Percentiles rank a stretch among this genome's conserved stretches.
Conservation (phyloP, 2,888 invertebrate genomes). For the Ellobium chinense region DNA sequence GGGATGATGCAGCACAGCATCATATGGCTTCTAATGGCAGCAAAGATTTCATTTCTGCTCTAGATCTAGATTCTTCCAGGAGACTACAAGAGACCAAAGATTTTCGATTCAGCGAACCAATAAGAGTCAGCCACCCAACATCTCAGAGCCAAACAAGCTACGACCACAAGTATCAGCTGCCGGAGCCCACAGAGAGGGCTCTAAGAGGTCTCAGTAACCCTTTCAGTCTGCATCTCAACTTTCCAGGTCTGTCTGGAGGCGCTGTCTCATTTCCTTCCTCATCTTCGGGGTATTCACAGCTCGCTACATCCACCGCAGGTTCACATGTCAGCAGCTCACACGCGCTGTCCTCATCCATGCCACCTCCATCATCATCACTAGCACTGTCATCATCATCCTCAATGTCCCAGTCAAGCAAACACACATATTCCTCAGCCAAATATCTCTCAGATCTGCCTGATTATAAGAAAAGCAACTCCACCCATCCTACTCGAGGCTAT, state of each 20-base stretch:
- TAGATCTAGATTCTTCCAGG: background rate
- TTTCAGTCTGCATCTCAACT: background rate
- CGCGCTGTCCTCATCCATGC: too few relatives aligned
- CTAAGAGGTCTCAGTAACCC: background rate
- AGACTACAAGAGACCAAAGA: background rate
- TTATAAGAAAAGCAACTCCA: background rate
- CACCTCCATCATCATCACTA: background rate
- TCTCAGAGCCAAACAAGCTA: background rate
- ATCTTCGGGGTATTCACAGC: background rate
- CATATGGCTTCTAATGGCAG: background rate
- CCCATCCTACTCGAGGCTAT: background rate
- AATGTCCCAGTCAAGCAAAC: background rate
- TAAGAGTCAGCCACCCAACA: background rate
- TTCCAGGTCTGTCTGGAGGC: background rate
- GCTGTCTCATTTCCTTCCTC: background rate
- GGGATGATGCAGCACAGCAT: background rate
- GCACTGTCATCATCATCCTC: background rate
- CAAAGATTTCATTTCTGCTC: background rate
- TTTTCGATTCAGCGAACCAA: slow-evolving; percentile 20
- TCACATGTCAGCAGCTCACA: background rate
- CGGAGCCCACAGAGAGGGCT: background rate
- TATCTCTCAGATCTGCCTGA: background rate
- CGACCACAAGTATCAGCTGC: background rate
- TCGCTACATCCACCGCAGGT: background rate
- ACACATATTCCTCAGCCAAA: background rate